Evolutionary conservation across 1,140 invertebrate genomes (phyloP), one percentile per base, ranked within the genome.

Genomic region (Nixonia krombeini): DNA sequence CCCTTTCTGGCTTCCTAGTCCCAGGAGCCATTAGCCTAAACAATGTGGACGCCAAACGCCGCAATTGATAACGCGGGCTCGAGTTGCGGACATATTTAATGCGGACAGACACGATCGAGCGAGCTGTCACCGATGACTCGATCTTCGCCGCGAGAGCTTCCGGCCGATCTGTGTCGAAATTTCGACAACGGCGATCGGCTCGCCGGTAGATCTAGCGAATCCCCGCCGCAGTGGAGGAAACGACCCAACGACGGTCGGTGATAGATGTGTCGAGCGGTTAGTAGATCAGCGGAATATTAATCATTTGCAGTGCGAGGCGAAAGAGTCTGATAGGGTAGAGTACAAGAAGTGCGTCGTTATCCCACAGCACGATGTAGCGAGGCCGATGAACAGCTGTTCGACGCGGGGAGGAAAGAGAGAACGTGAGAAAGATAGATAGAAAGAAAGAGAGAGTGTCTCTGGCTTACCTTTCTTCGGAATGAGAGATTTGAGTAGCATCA

Each of bases 381-480:
- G 44, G 56, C 7, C 29, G 29, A 31, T 31, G 29, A 31, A 13
- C 33, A 13, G 13, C 9, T 13, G 13, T 12, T 6, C n/a, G 21
- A 21, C 21, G 21, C 21, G 6, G 6, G 6, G 21, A 21, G 21
- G 62, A 72, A 25, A 69, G 25, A 67, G 40, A 72, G 26, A 21
- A 55, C 45, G n/a, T n/a, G n/a, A 42, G 49, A 55, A 44, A 70
- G 55, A 71, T 2, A 55, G 44, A 35, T 17, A 62, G 47, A 58
- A 35, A 57, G 44, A 59, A 51, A 51, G 37, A 46, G 15, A 35
- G 38, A 58, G 42, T 62, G 45, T 33, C 33, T 57, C 62, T 44
- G 68, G 38, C 90, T 91, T 91, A 98, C 96, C 95, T 96, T 98
- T 99, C 88, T 97, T 97, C 76, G 97, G 96, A 85, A 98, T 98